Base-by-base conservation (phyloP, 2,888 invertebrate species). In the Megalurothrips usitatus region DNA sequence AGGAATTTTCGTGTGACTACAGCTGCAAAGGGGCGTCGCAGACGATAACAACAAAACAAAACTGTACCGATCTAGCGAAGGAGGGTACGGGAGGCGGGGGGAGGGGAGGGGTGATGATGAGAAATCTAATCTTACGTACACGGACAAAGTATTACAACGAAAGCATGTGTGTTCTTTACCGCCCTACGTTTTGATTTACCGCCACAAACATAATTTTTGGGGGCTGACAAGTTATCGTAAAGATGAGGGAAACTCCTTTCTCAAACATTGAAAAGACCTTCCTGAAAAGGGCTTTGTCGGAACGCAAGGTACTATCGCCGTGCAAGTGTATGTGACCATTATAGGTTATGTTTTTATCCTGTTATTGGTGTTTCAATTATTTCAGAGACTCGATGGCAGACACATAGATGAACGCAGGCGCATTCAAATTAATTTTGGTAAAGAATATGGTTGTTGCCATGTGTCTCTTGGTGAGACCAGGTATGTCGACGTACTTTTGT, bases 371-470 rank as follows among this genome's bases (percentile, higher is more conserved):
- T 58, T 10, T 17, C 58, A 80, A n/a, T 83, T 85, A 86, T 88
- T 90, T 83, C 86, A 95, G 94, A 91, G 96, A 81, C 88, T 95
- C 84, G 96, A 96, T 89, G 95, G 95, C 4, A 90, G 96, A 85
- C 90, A 89, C 84, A 91, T 92, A 83, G 90, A 92, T 84, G 94
- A 96, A 86, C 92, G 92, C 83, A 90, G 96, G 83, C 88, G 90
- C 48, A 86, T 94, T 23, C 88, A 91, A 84, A 92, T 96, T 82
- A 89, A 91, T 84, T 96, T 94, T 87, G 95, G 95, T 26, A 90
- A 91, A n/a, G 94, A 94, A 83, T 95, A 93, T 91, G 96, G 96
- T 75, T 92, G 92, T 84, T 95, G 94, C 85, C 89, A 92, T 83
- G 94, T 94, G 12, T 90, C 92, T 11, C 87, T 96, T 81, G 96